Evolutionary conservation across 2,113 vertebrate genomes (phyloP).

Genomic region (Ochotona curzoniae): DNA sequence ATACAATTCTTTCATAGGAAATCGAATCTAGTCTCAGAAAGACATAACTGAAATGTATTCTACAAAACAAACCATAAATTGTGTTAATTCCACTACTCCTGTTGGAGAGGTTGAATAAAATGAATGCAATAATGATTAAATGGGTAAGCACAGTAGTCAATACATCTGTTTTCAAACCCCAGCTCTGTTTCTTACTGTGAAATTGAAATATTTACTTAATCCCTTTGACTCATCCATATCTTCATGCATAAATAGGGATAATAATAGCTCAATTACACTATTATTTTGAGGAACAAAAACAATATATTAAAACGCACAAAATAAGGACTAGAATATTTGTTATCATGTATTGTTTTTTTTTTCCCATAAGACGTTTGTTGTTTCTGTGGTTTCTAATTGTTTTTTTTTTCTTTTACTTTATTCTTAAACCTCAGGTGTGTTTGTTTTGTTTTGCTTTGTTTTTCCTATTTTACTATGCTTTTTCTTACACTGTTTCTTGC

Average conservation of each 20-base stretch:
- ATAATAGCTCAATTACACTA: background rate
- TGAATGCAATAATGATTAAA: background rate
- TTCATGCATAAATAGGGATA: background rate
- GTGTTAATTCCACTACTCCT: background rate
- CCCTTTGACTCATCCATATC: background rate
- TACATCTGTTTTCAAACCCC: background rate
- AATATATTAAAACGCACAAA: background rate
- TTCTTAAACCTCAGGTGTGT: background rate
- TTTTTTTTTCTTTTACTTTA: background rate
- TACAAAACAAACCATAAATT: background rate
- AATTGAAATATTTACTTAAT: background rate
- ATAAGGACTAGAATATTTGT: background rate
- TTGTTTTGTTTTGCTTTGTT: background rate
- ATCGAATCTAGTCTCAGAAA: background rate
- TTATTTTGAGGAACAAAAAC: background rate
- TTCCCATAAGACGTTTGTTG: background rate
- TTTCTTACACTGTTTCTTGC: background rate
- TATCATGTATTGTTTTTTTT: background rate
- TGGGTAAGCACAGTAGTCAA: background rate
- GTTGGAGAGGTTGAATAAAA: background rate
- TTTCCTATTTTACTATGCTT: background rate
- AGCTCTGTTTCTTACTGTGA: background rate
- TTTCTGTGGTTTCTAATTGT: background rate
- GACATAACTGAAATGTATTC: background rate
- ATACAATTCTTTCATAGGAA: constrained; percentile 4